Evolutionary conservation across 2,888 invertebrate genomes (phyloP).

Genomic region (Drosophila tanythrix): DNA sequence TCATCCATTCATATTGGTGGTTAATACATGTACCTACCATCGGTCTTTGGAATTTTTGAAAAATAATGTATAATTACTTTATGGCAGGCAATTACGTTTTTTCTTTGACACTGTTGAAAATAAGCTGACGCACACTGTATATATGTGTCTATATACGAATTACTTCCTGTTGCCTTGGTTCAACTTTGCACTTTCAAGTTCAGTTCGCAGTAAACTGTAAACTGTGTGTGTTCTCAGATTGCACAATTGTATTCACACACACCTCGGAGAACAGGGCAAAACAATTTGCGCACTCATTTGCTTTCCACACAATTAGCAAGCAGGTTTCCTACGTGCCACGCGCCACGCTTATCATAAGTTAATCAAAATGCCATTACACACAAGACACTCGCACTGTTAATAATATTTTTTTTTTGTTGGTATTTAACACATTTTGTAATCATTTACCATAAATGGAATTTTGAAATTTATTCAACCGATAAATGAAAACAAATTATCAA

Average conservation of each 20-base stretch:
- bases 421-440: not conserved
- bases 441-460: slow-evolving; percentile 13
- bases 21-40: too few relatives aligned
- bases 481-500: slow-evolving; percentile 5
- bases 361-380: slow-evolving; percentile 34
- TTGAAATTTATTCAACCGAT: not conserved
- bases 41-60: too few relatives aligned
- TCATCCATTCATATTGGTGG: too few relatives aligned
- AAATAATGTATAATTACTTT: too few relatives aligned
- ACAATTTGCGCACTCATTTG: slow-evolving; percentile 46
- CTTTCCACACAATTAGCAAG: slow-evolving; percentile 54
- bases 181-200: slow-evolving; percentile 59
- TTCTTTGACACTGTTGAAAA: too few relatives aligned
- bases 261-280: slow-evolving; percentile 5
- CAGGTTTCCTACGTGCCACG: slow-evolving; percentile 36
- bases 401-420: not conserved
- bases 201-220: slow-evolving; percentile 39
- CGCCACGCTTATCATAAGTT: slow-evolving; percentile 26
- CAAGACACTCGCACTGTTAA: slow-evolving; percentile 11
- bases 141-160: not conserved
- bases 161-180: slow-evolving; percentile 30
- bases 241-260: slow-evolving; percentile 9
- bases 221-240: slow-evolving; percentile 35
- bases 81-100: too few relatives aligned
- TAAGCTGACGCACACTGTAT: too few relatives aligned